Conservation (phyloP, 2,113 vertebrate genomes). For the Origma solitaria region DNA sequence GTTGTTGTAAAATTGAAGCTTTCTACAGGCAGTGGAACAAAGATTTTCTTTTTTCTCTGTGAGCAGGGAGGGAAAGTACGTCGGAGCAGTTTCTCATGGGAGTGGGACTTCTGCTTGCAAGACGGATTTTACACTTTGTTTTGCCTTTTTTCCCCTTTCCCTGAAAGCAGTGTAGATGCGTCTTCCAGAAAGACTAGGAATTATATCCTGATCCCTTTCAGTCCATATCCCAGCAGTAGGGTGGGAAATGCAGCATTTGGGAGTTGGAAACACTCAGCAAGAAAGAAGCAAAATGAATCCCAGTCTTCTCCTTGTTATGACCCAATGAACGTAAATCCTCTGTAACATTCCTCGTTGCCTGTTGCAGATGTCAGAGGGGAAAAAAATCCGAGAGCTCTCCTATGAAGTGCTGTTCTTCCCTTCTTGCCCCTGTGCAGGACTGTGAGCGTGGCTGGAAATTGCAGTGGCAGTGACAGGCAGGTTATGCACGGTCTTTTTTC, state of each 20-base stretch:
- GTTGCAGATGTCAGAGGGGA: neutral
- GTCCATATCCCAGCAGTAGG: neutral
- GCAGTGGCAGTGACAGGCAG: neutral
- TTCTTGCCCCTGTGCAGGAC: neutral
- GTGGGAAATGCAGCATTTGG: neutral
- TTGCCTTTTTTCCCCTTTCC: neutral
- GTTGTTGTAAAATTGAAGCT: constrained; percentile 46
- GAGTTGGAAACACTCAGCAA: neutral
- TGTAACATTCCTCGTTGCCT: neutral
- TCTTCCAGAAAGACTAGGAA: neutral
- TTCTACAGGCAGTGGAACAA: constrained; percentile 33
- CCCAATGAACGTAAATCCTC: neutral
- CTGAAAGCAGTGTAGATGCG: neutral
- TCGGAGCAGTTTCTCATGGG: constrained; percentile 42
- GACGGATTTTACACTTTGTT: constrained; percentile 31
- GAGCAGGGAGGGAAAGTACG: constrained; percentile 11
- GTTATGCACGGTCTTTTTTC: accelerated
- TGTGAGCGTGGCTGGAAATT: accelerated
- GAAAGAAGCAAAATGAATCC: neutral
- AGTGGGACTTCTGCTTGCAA: constrained; percentile 19
- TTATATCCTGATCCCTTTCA: neutral
- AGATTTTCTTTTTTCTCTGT: constrained; percentile 50
- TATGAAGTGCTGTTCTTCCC: neutral
- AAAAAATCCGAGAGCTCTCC: neutral
- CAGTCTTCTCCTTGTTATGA: neutral